Base-by-base conservation (phyloP, 2,797 vertebrate genomes). In the Alca torda region DNA sequence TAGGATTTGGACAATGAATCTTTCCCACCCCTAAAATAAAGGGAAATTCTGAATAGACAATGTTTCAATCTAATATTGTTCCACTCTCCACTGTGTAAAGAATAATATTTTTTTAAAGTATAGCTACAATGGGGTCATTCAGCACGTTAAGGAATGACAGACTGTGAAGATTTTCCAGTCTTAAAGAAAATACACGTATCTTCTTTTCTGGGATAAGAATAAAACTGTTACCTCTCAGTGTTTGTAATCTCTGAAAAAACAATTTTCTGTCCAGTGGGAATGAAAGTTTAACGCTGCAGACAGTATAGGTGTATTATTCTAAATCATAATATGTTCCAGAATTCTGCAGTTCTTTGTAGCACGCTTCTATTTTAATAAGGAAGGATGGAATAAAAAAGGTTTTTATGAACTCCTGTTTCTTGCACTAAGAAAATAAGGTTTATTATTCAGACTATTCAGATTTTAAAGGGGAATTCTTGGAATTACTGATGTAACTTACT, bases 61-160 rank as follows among this genome's bases (percentile, higher is more conserved):
- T 96, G 96, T 97, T 98, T 98, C 97, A 98, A 98, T 98, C 97
- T 98, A 96, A 97, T 98, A 98, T 97, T 97, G 96, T 97, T 97
- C 68, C 53, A 48, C 45, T 89, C 74, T 78, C 68, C 46, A 12
- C 37, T 76, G 33, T 53, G 67, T 93, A 96, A 97, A 94, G 91
- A 96, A 91, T 26, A 67, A 73, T 91, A 28, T 75, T 82, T 31
- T 88, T 91, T 92, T 94, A 7, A 57, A 89, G 28, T 80, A 8
- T 57, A 93, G 60, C 20, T 60, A 84, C 59, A 96, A 89, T 87
- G 13, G 51, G 16, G 21, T 96, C 78, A 91, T 94, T 95, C 84
- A 96, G 82, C 67, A 81, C 0, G 6, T 83, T 95, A 92, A 90
- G 65, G 76, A 97, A 67, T 53, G 84, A 94, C 60, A 95, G 81